These are phyloP conservation scores for Sphenodon punctatus DNA, from an alignment of 2,797 vertebrate species.

Conservation along the genomic window DNA sequence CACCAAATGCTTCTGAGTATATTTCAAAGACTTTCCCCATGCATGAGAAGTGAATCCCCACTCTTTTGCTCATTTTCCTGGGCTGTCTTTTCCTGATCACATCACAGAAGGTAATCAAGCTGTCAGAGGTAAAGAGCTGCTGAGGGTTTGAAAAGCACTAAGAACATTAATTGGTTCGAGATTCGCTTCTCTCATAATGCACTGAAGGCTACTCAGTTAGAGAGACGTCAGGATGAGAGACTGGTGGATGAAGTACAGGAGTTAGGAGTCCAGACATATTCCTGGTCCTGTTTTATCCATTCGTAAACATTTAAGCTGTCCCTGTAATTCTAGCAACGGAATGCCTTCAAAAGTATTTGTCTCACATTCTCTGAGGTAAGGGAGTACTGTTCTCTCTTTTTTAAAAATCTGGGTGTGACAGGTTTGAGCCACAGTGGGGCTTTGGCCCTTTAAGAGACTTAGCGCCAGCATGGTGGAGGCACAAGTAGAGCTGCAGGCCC, in stretches of 20 bases:
- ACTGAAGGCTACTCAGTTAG: conserved; percentile 45
- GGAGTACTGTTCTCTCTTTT: too few species aligned
- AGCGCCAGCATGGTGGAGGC: too few species aligned
- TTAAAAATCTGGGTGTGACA: too few species aligned
- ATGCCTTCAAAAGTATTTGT: too few species aligned
- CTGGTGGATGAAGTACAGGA: conserved; percentile 33
- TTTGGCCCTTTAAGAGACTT: too few species aligned
- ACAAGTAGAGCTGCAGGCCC: too few species aligned
- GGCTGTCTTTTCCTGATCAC: conserved; percentile 48
- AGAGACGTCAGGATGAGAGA: too few species aligned
- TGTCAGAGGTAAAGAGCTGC: conserved; percentile 38
- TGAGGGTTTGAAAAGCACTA: conserved; percentile 38
- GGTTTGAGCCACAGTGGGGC: too few species aligned
- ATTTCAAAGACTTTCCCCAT: neutral
- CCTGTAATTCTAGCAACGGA: too few species aligned
- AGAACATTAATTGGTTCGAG: conserved; percentile 59
- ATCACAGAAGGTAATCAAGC: conserved; percentile 14
- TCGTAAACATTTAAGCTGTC: too few species aligned
- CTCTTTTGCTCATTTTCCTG: conserved; percentile 54
- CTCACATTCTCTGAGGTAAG: too few species aligned
- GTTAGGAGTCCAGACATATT: conserved; percentile 1
- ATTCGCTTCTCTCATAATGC: conserved; percentile 43
- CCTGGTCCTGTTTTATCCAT: conserved; percentile 3
- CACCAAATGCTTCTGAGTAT: conserved; percentile 12
- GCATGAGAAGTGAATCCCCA: conserved; percentile 39